These are phyloP conservation scores for Aptenodytes patagonicus DNA, from an alignment of 2,113 vertebrate genomes.

Conservation along the genomic window DNA sequence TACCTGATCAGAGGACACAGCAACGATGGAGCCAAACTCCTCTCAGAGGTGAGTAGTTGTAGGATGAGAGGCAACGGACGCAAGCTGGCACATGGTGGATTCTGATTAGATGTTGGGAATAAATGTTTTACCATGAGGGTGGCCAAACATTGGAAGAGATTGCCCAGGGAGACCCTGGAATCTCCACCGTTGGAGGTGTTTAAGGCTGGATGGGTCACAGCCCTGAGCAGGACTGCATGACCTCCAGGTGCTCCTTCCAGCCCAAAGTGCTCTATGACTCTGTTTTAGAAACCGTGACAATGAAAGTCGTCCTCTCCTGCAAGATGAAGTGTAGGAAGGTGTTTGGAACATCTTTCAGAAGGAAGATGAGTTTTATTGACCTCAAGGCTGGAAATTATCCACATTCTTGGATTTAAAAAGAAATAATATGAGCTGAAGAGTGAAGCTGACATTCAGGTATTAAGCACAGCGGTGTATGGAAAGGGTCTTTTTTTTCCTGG, in stretches of 20 bases:
- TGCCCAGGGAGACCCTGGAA: background rate
- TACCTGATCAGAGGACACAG: rapidly evolving
- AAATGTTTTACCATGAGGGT: background rate
- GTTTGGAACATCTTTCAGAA: background rate
- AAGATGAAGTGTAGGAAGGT: background rate
- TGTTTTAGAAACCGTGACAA: background rate
- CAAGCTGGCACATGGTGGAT: background rate
- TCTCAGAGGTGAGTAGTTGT: background rate
- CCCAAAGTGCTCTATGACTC: background rate
- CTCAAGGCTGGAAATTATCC: background rate
- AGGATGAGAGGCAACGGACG: background rate
- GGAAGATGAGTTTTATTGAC: background rate
- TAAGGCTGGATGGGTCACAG: background rate
- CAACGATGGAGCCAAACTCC: rapidly evolving
- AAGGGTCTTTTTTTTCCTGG: background rate
- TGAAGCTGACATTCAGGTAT: background rate
- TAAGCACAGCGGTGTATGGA: background rate
- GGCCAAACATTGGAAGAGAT: background rate
- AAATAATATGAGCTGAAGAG: background rate
- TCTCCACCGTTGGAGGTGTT: background rate
- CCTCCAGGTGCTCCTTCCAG: background rate
- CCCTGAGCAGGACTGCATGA: too few relatives aligned
- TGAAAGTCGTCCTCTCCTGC: background rate
- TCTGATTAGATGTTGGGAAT: background rate
- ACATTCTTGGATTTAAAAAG: background rate